Conservation (phyloP, 2,888 invertebrate species). For the Tenthredo mesomela region DNA sequence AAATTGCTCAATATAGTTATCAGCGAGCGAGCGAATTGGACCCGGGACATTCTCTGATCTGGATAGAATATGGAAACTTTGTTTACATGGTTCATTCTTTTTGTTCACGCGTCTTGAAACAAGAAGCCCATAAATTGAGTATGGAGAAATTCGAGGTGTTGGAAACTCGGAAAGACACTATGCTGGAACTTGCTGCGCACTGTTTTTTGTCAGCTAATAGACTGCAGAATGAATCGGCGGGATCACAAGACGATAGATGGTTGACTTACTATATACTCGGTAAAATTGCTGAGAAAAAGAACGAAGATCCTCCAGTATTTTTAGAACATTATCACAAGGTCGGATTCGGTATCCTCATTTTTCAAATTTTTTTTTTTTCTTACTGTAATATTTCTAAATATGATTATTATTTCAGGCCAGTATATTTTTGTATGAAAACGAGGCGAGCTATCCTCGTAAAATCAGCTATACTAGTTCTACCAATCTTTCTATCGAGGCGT, state of each 20-base stretch:
- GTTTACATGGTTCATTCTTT: slow-evolving; percentile 95
- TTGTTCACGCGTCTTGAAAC: slow-evolving; percentile 91
- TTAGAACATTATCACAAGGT: slow-evolving; percentile 89
- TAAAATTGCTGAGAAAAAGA: slow-evolving; percentile 94
- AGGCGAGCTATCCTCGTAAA: slow-evolving; percentile 91
- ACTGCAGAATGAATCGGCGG: slow-evolving; percentile 81
- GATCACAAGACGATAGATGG: slow-evolving; percentile 92
- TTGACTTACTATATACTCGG: slow-evolving; percentile 97
- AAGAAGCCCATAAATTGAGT: slow-evolving; percentile 87
- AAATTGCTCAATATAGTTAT: slow-evolving; percentile 89
- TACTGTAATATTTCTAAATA: slow-evolving; percentile 33
- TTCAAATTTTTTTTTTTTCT: neutral
- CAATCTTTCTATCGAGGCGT: slow-evolving; percentile 91
- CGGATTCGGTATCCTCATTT: neutral
- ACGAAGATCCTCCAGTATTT: slow-evolving; percentile 86
- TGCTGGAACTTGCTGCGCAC: slow-evolving; percentile 88
- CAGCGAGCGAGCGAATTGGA: slow-evolving; percentile 88
- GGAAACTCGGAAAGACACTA: slow-evolving; percentile 88
- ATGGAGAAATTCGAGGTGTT: slow-evolving; percentile 87
- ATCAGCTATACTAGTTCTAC: slow-evolving; percentile 92
- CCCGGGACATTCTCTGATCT: slow-evolving; percentile 86
- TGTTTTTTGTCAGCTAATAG: slow-evolving; percentile 88
- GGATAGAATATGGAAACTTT: slow-evolving; percentile 95
- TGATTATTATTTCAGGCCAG: slow-evolving; percentile 81
- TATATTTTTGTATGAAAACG: slow-evolving; percentile 87